Percentiles rank a stretch among this genome's conserved stretches.
Evolutionary conservation across 2,113 vertebrate species (phyloP).

Genomic region (Amphiprion percula): DNA sequence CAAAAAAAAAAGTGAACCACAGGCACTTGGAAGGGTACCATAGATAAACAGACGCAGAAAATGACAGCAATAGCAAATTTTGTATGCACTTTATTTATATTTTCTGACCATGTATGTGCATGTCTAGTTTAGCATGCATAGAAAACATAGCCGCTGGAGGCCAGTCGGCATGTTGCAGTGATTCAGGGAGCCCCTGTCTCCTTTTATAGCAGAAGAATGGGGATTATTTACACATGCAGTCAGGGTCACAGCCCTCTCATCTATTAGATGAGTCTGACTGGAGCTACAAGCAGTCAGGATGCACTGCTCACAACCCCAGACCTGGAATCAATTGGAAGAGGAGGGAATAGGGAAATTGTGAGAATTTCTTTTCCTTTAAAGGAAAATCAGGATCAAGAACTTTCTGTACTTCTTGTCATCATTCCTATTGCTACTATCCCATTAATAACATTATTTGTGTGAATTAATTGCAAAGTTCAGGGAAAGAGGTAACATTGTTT

Average conservation of each 20-base stretch:
- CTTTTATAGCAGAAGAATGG: conserved; percentile 95
- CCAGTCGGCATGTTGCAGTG: conserved; percentile 82
- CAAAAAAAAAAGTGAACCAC: not conserved
- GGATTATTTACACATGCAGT: conserved; percentile 88
- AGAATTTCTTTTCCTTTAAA: conserved; percentile 37
- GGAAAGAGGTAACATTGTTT: too few species aligned
- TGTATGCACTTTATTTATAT: conserved; percentile 28
- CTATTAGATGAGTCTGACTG: conserved; percentile 65
- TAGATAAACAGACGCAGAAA: not conserved
- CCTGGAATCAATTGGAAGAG: conserved; percentile 32
- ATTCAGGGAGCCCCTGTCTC: conserved; percentile 87
- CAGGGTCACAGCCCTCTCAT: conserved; percentile 76
- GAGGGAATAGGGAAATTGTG: not conserved
- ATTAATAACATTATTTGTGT: not conserved
- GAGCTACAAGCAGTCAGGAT: conserved; percentile 55
- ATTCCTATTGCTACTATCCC: not conserved
- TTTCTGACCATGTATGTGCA: conserved; percentile 1
- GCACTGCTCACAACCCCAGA: conserved; percentile 33
- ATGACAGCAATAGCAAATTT: not conserved
- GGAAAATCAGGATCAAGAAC: not conserved
- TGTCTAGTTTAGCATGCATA: conserved; percentile 40
- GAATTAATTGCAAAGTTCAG: too few species aligned
- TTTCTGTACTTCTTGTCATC: not conserved
- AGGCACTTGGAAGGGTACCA: not conserved
- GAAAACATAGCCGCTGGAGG: conserved; percentile 82